A percentile compares a stretch with the other conserved stretches of the same genome.
Evolutionary conservation across 2,113 vertebrate species (phyloP).

Genomic region (Dicaeum eximium): DNA sequence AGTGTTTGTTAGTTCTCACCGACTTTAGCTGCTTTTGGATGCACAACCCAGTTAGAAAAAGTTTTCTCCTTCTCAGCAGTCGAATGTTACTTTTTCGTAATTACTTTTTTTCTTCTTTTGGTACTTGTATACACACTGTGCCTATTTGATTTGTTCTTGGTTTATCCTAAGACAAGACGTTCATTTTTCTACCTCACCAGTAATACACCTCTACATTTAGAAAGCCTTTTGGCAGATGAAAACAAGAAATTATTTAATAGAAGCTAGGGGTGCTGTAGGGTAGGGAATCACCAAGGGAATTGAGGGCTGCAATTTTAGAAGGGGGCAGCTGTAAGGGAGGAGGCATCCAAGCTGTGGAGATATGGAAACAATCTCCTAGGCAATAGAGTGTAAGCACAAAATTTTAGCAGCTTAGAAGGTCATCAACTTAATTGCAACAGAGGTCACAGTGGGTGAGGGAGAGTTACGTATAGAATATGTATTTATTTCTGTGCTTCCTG

Average conservation of each 20-base stretch:
- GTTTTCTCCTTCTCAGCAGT: background rate
- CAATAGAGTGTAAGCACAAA: constrained; percentile 25
- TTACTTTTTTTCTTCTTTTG: background rate
- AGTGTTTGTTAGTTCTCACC: background rate
- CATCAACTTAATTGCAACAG: background rate
- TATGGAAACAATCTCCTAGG: constrained; percentile 32
- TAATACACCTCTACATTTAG: background rate
- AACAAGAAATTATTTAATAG: background rate
- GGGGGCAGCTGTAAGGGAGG: constrained; percentile 22
- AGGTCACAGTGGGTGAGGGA: background rate
- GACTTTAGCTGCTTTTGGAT: background rate
- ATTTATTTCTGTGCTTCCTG: background rate
- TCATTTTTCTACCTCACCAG: background rate
- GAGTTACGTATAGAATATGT: background rate
- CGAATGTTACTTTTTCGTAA: background rate
- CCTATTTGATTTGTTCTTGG: background rate
- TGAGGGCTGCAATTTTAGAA: constrained; percentile 41
- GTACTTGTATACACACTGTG: background rate
- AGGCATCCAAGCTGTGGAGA: background rate
- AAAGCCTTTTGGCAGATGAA: background rate
- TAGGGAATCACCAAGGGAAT: background rate
- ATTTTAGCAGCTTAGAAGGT: constrained; percentile 42
- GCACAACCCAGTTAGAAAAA: background rate
- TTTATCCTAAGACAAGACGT: background rate
- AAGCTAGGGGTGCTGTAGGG: background rate